Conservation (phyloP, 2,888 invertebrate genomes). For the Acronicta alni region DNA sequence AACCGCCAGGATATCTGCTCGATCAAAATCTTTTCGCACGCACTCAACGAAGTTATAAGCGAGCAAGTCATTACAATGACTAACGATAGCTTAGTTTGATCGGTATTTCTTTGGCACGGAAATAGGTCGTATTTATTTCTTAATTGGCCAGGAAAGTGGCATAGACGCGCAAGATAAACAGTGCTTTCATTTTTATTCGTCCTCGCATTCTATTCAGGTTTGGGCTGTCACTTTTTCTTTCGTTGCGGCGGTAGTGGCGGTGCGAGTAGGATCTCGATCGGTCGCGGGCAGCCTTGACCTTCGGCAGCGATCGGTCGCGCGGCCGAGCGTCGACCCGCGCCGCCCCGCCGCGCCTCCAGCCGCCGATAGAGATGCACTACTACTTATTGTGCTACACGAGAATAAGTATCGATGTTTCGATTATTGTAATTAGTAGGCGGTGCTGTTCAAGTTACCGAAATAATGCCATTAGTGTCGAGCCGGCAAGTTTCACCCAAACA, state of each 20-base stretch:
- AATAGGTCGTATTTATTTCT: conserved; percentile 32
- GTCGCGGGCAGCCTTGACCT: conserved; percentile 85
- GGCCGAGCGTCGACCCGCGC: conserved; percentile 83
- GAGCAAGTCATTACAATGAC: conserved; percentile 70
- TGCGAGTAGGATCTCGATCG: conserved; percentile 75
- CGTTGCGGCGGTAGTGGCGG: conserved; percentile 72
- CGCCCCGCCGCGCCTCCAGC: conserved; percentile 64
- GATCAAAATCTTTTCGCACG: conserved; percentile 74
- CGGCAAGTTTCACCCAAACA: not conserved
- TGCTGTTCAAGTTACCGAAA: not conserved
- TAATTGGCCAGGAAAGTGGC: conserved; percentile 48
- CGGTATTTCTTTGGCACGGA: conserved; percentile 15
- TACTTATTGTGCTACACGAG: conserved; percentile 41
- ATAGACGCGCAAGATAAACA: conserved; percentile 65
- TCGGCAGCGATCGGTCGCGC: conserved; percentile 84
- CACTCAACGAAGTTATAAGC: conserved; percentile 58
- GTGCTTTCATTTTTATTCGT: conserved; percentile 88
- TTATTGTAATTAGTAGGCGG: conserved; percentile 27
- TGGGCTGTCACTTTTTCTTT: conserved; percentile 89
- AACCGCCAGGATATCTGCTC: conserved; percentile 69
- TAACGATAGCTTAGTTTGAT: conserved; percentile 56
- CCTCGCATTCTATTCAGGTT: conserved; percentile 87
- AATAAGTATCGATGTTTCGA: conserved; percentile 52
- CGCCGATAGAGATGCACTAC: conserved; percentile 61
- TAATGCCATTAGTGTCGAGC: not conserved